A percentile compares a stretch with the other conserved stretches of the same genome.
phyloP scores from a whole-genome alignment of 2,113 vertebrate species.

The Marmota monax region DNA sequence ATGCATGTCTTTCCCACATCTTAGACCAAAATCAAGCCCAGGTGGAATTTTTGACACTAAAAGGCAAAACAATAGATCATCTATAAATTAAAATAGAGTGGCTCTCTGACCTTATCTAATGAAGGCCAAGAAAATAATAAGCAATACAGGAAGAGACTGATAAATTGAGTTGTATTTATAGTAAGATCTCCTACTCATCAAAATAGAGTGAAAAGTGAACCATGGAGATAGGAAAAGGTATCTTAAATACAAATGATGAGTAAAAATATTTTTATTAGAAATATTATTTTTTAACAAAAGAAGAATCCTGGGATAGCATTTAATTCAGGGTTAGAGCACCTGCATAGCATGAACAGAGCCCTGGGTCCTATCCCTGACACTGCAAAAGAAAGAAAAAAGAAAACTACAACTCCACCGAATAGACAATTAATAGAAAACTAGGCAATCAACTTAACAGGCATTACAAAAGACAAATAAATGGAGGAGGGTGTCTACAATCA shows the following conservation, averaged over 20 bases:
- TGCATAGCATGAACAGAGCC: neutral
- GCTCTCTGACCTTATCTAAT: neutral
- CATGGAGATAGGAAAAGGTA: neutral
- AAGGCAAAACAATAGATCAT: neutral
- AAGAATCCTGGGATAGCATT: neutral
- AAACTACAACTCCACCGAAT: neutral
- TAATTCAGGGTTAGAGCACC: neutral
- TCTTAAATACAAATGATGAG: neutral
- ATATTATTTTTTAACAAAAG: neutral
- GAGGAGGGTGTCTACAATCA: neutral
- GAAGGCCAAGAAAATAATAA: neutral
- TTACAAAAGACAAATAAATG: neutral
- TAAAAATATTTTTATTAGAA: neutral
- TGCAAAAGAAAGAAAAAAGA: neutral
- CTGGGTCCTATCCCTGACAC: neutral
- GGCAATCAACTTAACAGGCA: neutral
- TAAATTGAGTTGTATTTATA: slow-evolving; percentile 43
- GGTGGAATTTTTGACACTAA: neutral
- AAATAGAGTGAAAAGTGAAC: slow-evolving; percentile 7
- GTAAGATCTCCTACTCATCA: neutral
- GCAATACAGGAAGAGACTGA: slow-evolving; percentile 11
- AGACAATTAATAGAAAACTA: neutral
- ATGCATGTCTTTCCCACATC: neutral
- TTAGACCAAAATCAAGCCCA: neutral
- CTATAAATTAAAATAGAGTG: slow-evolving; percentile 3